phyloP scores from a whole-genome alignment of 2,888 invertebrate species.

The Drosophila pseudotakahashii region DNA sequence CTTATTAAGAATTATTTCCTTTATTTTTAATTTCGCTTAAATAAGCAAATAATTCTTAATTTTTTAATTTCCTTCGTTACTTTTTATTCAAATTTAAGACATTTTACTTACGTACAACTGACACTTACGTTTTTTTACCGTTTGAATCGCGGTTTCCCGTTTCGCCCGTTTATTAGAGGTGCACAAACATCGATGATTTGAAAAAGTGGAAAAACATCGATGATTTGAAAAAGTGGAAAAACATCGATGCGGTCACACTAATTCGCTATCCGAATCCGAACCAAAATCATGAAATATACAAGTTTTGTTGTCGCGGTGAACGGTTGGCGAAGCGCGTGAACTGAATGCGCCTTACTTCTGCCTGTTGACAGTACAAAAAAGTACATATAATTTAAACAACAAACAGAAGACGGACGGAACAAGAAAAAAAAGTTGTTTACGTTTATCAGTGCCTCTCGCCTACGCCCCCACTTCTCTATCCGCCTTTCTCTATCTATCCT shows the following conservation, averaged over 20 bases:
- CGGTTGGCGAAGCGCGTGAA: conserved; percentile 32
- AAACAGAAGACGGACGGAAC: conserved; percentile 17
- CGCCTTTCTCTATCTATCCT: neutral
- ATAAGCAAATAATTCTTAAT: too few species aligned
- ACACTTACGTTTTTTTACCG: too few species aligned
- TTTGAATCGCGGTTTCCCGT: too few species aligned
- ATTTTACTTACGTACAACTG: too few species aligned
- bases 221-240: too few species aligned
- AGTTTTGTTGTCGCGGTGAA: conserved; percentile 32
- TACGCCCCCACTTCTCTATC: neutral
- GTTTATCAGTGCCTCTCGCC: conserved; percentile 40
- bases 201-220: too few species aligned
- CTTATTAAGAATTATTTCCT: too few species aligned
- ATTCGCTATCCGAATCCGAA: conserved; percentile 1
- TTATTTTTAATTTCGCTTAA: too few species aligned
- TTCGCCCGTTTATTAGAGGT: too few species aligned
- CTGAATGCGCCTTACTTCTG: conserved; percentile 14
- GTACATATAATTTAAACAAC: conserved; percentile 44
- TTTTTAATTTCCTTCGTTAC: too few species aligned
- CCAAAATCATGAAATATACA: conserved; percentile 15
- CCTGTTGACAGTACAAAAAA: conserved; percentile 27
- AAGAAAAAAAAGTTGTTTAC: conserved; percentile 27
- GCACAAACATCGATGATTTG: too few species aligned
- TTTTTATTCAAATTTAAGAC: too few species aligned
- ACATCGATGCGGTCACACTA: conserved; percentile 21